Conservation (phyloP, 2,888 invertebrate species). For the Mythimna albipuncta region DNA sequence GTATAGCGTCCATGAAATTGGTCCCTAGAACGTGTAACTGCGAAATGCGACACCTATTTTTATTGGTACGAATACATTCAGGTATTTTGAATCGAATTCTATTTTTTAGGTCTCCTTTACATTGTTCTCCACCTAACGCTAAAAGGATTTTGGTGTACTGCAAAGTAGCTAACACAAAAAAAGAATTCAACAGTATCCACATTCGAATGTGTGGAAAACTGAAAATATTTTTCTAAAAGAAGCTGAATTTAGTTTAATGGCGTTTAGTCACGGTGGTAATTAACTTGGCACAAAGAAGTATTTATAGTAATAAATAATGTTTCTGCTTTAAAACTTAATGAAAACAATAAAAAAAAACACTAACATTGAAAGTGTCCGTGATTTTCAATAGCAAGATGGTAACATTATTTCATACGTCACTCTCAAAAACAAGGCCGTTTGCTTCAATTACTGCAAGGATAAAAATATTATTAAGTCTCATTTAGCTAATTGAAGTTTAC, state of each 20-base stretch:
- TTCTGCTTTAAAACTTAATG: constrained; percentile 8
- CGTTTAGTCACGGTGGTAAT: constrained; percentile 11
- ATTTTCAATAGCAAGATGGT: neutral
- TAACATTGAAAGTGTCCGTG: neutral
- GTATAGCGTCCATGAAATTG: constrained; percentile 36
- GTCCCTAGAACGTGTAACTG: constrained; percentile 19
- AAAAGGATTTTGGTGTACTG: constrained; percentile 53
- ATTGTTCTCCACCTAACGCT: constrained; percentile 35
- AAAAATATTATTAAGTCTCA: constrained; percentile 1
- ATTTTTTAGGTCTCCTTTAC: constrained; percentile 28
- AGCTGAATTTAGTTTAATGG: neutral
- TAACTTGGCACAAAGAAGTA: constrained; percentile 16
- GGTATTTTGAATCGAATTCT: constrained; percentile 23
- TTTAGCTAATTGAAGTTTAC: constrained; percentile 14
- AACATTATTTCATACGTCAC: neutral
- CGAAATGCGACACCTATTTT: constrained; percentile 36
- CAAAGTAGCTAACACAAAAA: constrained; percentile 19
- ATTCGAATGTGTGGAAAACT: neutral
- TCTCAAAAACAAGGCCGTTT: neutral
- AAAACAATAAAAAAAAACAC: constrained; percentile 2
- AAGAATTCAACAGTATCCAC: neutral
- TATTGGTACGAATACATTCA: constrained; percentile 16
- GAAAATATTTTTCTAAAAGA: neutral
- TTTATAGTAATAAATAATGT: neutral
- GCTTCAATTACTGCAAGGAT: neutral